Base-by-base conservation (phyloP, 2,797 vertebrate species). In the Enteromius unitaeniatus region DNA sequence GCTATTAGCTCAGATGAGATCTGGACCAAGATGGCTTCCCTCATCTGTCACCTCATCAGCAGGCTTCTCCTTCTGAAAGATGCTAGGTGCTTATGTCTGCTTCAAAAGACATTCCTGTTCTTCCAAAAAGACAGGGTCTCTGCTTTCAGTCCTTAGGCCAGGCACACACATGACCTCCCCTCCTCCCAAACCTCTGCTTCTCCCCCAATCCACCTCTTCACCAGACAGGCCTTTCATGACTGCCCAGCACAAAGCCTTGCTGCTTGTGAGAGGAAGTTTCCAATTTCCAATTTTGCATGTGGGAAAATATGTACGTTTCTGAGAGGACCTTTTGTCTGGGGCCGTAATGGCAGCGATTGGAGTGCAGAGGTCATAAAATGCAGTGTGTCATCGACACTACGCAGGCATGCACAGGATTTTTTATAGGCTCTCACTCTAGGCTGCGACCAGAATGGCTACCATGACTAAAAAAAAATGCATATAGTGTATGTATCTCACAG, bases 201-300 rank as follows among this genome's bases (percentile, higher is more conserved):
- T 82, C 82, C 84, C 83, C 80, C 81, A 47, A 34, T 75, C 68
- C 8, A 47, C 87, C 65, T 75, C 81, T 77, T 82, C 78, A 64
- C 86, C 85, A 83, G 86, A 87, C 86, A 92, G 91, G 78, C 90
- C 93, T 92, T 93, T 93, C 91, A 92, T 95, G 92, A 93, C 92
- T 93, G 92, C 91, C 93, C 91, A 82, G 88, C 92, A 91, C 93
- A 91, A 86, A 93, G 91, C 92, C 94, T 93, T 89, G 92, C 91
- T 91, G 92, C 90, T 92, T 92, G 92, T 85, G 88, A 92, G 92
- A 93, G 93, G 94, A 95, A 92, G 93, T 93, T 93, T 95, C 94
- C 92, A 91, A 92, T 92, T 91, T 93, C 92, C 82, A 91, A 84
- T 90, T 91, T 92, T 92, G 91, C 92, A 90, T 91, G 92, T 93